Evolutionary conservation across 2,113 vertebrate species (phyloP).

Genomic region (Rattus norvegicus): GRCr8 NC_086023.1:70137501-70138000

Average conservation of each 20-base stretch:
- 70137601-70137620: too few relatives aligned
- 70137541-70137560: too few relatives aligned
- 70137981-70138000: background rate
- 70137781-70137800: background rate
- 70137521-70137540: too few relatives aligned
- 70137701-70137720: too few relatives aligned
- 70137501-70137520: too few relatives aligned
- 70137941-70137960: background rate
- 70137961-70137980: background rate
- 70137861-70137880: background rate
- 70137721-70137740: background rate
- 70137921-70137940: rapidly evolving
- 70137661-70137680: too few relatives aligned
- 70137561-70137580: too few relatives aligned
- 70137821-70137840: background rate
- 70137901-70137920: background rate
- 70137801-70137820: background rate
- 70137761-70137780: background rate
- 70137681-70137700: background rate
- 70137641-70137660: too few relatives aligned
- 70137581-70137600: too few relatives aligned
- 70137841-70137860: background rate
- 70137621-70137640: too few relatives aligned
- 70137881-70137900: background rate
- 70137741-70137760: background rate